phyloP scores from a whole-genome alignment of 2,797 vertebrate genomes.

The Poeciliopsis presidionis region DNA sequence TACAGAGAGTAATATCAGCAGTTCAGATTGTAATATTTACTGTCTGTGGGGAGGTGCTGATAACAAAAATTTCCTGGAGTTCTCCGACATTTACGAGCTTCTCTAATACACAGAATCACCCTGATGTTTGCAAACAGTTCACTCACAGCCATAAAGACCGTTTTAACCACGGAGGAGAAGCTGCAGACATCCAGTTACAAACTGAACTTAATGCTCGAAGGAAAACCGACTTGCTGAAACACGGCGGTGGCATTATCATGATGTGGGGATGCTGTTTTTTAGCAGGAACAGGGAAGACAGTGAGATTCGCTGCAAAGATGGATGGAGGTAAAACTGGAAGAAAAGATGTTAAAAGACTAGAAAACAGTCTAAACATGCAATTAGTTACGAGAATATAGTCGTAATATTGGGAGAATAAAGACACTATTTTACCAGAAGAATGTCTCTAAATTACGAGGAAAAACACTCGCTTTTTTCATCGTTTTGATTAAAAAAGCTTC shows the following conservation, averaged over 20 bases:
- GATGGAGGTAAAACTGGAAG: not conserved
- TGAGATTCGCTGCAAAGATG: not conserved
- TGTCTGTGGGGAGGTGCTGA: not conserved
- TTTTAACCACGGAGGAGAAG: not conserved
- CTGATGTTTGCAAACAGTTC: not conserved
- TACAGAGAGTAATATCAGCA: not conserved
- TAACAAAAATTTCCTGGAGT: slow-evolving; percentile 1
- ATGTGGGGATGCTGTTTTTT: not conserved
- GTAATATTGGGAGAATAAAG: too few relatives aligned
- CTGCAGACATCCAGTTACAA: not conserved
- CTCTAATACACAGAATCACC: not conserved
- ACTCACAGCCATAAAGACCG: not conserved
- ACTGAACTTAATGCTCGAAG: not conserved
- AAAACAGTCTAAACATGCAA: not conserved
- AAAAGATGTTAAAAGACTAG: not conserved
- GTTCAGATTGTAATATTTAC: not conserved
- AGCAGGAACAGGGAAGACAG: not conserved
- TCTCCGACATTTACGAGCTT: not conserved
- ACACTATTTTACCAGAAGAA: too few relatives aligned
- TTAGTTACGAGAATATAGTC: too few relatives aligned
- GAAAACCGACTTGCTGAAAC: not conserved
- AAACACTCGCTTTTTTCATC: too few relatives aligned
- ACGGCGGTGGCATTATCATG: not conserved
- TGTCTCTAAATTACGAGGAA: too few relatives aligned
- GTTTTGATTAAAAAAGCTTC: too few relatives aligned